phyloP scores from a whole-genome alignment of 2,888 invertebrate species.

The Proisotoma minuta region DNA sequence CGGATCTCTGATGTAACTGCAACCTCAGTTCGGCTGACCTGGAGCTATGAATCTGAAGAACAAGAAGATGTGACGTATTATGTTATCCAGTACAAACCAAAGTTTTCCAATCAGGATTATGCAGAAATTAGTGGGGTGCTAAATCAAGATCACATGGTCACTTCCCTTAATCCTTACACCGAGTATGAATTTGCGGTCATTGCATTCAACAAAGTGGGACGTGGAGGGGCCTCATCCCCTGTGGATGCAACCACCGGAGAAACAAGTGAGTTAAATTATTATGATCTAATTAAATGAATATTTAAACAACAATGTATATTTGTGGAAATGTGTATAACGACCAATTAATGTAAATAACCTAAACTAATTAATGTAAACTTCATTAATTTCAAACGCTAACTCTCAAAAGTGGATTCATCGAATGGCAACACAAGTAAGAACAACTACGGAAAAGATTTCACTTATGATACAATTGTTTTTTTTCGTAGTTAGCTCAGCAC shows the following conservation, averaged over 20 bases:
- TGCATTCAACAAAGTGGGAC: slow-evolving; percentile 89
- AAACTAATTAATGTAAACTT: too few species aligned
- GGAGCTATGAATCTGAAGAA: slow-evolving; percentile 78
- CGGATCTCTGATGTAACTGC: slow-evolving; percentile 89
- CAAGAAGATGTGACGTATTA: slow-evolving; percentile 86
- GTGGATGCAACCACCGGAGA: slow-evolving; percentile 92
- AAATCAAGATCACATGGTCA: slow-evolving; percentile 85
- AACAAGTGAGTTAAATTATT: slow-evolving; percentile 79
- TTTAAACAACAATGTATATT: too few species aligned
- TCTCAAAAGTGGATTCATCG: too few species aligned
- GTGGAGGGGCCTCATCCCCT: slow-evolving; percentile 81
- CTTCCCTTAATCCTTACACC: slow-evolving; percentile 85
- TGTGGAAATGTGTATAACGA: too few species aligned
- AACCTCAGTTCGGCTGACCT: slow-evolving; percentile 83
- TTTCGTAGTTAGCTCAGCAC: too few species aligned
- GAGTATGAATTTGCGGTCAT: slow-evolving; percentile 95
- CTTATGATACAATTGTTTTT: too few species aligned
- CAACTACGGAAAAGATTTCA: too few species aligned
- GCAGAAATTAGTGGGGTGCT: slow-evolving; percentile 90
- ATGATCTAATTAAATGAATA: too few species aligned
- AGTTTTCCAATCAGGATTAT: slow-evolving; percentile 85
- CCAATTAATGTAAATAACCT: too few species aligned
- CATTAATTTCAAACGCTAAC: too few species aligned
- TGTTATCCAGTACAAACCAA: slow-evolving; percentile 93
- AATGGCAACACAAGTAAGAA: too few species aligned